Evolutionary conservation across 1,140 invertebrate species (phyloP), one percentile per base, ranked within the genome.

Genomic region (Zeugodacus cucurbitae): DNA sequence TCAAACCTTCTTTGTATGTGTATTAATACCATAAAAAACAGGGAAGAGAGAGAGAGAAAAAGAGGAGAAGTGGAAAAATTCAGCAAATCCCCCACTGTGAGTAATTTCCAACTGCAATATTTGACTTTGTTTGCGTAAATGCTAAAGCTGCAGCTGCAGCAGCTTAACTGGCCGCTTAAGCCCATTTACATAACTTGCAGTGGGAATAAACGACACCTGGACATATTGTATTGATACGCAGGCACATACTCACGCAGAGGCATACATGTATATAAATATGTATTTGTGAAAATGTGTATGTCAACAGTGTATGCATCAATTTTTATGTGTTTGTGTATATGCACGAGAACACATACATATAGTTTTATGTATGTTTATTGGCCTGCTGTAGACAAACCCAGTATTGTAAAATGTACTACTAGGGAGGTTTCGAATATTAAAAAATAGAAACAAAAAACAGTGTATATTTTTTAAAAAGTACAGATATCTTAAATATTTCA

Each of bases 91-190:
- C 67, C 67, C 67, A 74, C 34, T 41, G n/a, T n/a, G 67, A 74
- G 41, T 74, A 74, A 37, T 74, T 74, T 6, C 64, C 67, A 37
- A 74, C 67, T 74, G 67, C 67, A 74, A 37, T 74, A 74, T 74
- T 74, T 74, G 67, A 74, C 67, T 74, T 74, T 37, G 67, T 74
- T 74, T 74, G 67, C 67, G 32, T 74, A 74, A 74, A 74, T 34
- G 67, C 20, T 41, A 74, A 74, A 74, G 67, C 67, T 74, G 34
- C 17, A 74, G 67, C 67, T 74, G 34, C 64, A 74, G 67, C 67
- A 74, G 67, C 67, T 74, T 41, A 74, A 41, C 67, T 41, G 32
- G 32, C 67, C 67, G 67, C 67, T 74, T 74, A 74, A 74, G 67
- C 34, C 17, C 67, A 74, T 74, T 74, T 74, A 74, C 67, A 74